Percentiles rank a stretch among this genome's conserved stretches.
These are phyloP conservation scores for Actinia tenebrosa DNA, from an alignment of 64 coral and sea anemone genomes.

Conservation along the genomic window DNA sequence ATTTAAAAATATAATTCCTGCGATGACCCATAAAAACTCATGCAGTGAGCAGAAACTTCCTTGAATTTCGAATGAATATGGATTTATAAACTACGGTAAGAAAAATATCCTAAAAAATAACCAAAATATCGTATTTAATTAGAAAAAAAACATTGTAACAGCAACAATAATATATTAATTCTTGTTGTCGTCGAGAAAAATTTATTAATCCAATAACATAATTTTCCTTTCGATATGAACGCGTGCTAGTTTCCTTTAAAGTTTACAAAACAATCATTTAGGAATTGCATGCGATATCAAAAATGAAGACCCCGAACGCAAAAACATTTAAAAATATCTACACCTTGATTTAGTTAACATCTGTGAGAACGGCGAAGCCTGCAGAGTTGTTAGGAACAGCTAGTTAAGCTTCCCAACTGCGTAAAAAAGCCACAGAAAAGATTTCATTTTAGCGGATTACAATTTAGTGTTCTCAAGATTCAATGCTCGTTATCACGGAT, in stretches of 20 bases:
- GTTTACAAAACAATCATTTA: slow-evolving; percentile 2
- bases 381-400: neutral
- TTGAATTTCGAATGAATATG: neutral
- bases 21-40: neutral
- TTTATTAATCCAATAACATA: neutral
- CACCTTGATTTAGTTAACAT: neutral
- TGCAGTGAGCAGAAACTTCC: neutral
- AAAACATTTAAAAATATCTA: neutral
- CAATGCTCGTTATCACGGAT: neutral
- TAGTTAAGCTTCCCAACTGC: neutral
- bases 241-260: neutral
- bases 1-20: neutral
- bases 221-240: neutral
- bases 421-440: neutral
- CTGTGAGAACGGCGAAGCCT: neutral
- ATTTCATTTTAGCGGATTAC: neutral
- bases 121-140: neutral
- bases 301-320: neutral
- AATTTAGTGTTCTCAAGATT: neutral
- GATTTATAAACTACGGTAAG: neutral
- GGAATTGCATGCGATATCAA: neutral
- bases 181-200: neutral
- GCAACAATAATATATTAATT: neutral
- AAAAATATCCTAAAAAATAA: neutral
- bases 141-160: neutral